Evolutionary conservation across 2,888 invertebrate genomes (phyloP).

Genomic region (Pelosia muscerda): DNA sequence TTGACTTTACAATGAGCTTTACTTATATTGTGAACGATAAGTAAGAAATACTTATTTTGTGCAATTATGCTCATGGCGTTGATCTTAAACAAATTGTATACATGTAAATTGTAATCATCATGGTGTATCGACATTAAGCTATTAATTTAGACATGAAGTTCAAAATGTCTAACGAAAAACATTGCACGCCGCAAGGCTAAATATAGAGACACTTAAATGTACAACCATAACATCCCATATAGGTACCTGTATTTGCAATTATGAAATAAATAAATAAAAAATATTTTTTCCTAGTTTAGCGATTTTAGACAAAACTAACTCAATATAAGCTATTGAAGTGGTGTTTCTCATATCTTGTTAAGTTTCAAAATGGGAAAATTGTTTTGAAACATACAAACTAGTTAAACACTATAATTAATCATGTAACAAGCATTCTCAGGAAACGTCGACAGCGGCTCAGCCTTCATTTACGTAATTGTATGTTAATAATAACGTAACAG

Average conservation of each 20-base stretch:
- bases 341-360: neutral
- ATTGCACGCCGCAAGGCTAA: no score
- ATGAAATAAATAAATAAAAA: no score
- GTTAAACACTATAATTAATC: slow-evolving; percentile 38
- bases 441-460: slow-evolving; percentile 33
- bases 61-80: neutral
- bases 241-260: no score
- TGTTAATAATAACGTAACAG: slow-evolving; percentile 35
- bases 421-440: slow-evolving; percentile 37
- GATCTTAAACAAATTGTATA: neutral
- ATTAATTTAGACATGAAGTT: no score
- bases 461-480: slow-evolving; percentile 42
- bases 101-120: no score
- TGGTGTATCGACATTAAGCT: no score
- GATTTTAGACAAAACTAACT: neutral
- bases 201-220: no score
- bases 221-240: no score
- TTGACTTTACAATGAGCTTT: no score
- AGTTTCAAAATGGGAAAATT: slow-evolving; percentile 24
- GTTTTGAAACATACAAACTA: slow-evolving; percentile 23
- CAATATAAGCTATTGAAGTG: neutral
- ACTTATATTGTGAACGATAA: no score
- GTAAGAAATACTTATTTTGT: neutral
- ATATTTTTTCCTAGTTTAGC: no score
- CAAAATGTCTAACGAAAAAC: no score